A percentile compares a stretch with the other conserved stretches of the same genome.
These are phyloP conservation scores for Tachysurus fulvidraco DNA, from an alignment of 2,113 vertebrate genomes.

Conservation along the genomic window DNA sequence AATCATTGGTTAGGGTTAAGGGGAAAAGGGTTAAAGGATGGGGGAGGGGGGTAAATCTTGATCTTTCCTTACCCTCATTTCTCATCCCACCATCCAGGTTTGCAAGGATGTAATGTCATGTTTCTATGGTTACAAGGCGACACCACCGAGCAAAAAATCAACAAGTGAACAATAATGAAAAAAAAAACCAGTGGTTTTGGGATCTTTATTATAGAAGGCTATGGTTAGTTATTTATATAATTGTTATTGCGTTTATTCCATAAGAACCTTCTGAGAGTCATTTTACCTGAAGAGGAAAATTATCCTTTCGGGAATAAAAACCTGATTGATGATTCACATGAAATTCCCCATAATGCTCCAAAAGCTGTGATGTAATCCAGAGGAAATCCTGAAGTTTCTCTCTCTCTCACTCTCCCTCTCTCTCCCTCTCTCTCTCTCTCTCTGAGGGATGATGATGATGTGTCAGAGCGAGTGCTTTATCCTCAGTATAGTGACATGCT, in stretches of 20 bases:
- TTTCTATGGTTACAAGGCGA: not conserved
- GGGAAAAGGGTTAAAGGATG: no score
- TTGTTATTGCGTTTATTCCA: not conserved
- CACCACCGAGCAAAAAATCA: not conserved
- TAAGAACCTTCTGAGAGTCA: not conserved
- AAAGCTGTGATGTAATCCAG: not conserved
- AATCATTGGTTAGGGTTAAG: not conserved
- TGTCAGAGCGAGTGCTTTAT: not conserved
- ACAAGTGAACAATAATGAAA: no score
- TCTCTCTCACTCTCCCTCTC: not conserved
- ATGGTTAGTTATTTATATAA: no score
- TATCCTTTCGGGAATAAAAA: not conserved
- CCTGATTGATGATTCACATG: not conserved
- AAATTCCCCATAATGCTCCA: not conserved
- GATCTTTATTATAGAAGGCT: not conserved
- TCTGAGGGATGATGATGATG: not conserved
- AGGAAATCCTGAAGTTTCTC: not conserved
- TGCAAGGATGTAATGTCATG: no score
- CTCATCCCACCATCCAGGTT: not conserved
- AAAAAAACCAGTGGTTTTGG: not conserved
- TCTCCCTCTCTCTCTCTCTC: not conserved
- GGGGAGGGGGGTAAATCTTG: no score
- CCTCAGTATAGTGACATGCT: not conserved
- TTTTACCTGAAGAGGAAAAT: slow-evolving; percentile 1
- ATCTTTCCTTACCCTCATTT: not conserved